Evolutionary conservation across 2,113 vertebrate species (phyloP).

Genomic region (Tragulus kanchil): DNA sequence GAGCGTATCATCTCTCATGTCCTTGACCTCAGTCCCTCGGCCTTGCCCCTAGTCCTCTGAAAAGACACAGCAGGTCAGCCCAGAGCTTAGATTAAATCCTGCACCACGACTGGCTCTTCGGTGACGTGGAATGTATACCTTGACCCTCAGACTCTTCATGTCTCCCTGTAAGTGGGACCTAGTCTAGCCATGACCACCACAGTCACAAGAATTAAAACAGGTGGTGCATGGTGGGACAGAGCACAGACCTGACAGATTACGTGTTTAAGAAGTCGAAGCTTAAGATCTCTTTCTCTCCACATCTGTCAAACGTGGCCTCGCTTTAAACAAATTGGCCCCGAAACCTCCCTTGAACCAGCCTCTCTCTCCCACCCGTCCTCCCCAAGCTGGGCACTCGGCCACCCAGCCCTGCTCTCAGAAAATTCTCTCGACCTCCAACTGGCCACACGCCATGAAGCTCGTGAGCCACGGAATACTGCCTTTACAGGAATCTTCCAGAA

Average conservation of each 20-base stretch:
- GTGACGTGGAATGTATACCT: neutral
- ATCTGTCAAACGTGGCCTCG: neutral
- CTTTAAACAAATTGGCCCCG: too few species aligned
- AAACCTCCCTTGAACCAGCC: neutral
- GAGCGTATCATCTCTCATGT: fast-evolving
- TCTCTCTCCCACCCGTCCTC: neutral
- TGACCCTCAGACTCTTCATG: neutral
- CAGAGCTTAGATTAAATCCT: neutral
- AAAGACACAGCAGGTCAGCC: neutral
- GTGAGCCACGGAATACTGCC: fast-evolving
- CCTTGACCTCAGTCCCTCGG: neutral
- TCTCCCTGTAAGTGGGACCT: neutral
- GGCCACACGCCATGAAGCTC: fast-evolving
- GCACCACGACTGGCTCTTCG: fast-evolving
- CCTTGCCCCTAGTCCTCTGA: neutral
- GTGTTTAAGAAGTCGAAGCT: too few species aligned
- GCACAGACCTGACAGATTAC: fast-evolving
- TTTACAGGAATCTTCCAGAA: neutral
- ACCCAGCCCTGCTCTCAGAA: fast-evolving
- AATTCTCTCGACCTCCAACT: neutral
- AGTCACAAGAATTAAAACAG: neutral
- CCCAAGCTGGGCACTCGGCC: fast-evolving
- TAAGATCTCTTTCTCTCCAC: fast-evolving
- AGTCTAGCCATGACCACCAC: fast-evolving
- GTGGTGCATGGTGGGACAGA: fast-evolving